Evolutionary conservation across 2,113 vertebrate species (phyloP).

Genomic region (Artemisiospiza belli): DNA sequence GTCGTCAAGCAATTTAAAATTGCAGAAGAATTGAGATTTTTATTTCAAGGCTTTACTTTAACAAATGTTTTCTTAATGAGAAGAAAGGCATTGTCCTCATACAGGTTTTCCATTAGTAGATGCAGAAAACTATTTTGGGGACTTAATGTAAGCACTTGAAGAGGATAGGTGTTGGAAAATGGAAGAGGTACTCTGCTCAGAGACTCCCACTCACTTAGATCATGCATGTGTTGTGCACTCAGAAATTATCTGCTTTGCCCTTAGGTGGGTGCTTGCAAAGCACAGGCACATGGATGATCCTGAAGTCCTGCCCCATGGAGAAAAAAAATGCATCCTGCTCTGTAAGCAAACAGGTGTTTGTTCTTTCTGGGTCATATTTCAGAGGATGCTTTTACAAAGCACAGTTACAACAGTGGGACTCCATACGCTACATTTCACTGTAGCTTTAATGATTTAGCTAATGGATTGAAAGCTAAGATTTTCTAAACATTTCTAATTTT

Average conservation of each 20-base stretch:
- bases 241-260: background rate
- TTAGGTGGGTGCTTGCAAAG: background rate
- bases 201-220: background rate
- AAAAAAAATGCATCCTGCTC: no score
- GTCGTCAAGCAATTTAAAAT: background rate
- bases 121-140: background rate
- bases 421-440: background rate
- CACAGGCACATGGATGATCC: no score
- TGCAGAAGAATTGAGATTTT: background rate
- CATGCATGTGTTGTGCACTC: background rate
- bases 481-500: background rate
- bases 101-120: background rate
- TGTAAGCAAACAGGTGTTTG: accelerated
- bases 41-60: background rate
- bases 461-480: background rate
- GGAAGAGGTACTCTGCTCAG: no score
- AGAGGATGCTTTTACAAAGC: background rate
- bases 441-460: background rate
- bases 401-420: background rate
- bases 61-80: background rate
- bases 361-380: background rate
- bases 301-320: background rate
- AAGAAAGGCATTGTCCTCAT: background rate
- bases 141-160: background rate
- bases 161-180: background rate